Conservation (phyloP, 1,140 invertebrate species). For the Psilanteris sp. region DNA sequence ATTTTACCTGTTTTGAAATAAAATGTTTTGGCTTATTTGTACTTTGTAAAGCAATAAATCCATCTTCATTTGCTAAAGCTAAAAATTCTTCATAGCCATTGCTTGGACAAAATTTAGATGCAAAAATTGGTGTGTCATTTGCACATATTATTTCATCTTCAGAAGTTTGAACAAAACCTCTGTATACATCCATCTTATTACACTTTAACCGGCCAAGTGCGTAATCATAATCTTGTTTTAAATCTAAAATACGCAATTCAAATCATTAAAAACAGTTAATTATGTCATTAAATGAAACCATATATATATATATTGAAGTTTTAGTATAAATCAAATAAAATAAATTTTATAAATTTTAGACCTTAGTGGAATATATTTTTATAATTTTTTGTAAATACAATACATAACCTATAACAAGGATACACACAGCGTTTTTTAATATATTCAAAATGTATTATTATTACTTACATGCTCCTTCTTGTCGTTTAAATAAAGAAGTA, state of each 20-base stretch:
- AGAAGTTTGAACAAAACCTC: constrained; percentile 71
- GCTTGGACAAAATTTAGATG: constrained; percentile 77
- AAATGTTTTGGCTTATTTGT: constrained; percentile 66
- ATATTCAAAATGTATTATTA: constrained; percentile 1
- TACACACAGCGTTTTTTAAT: neutral
- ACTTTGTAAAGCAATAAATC: constrained; percentile 84
- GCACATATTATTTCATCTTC: constrained; percentile 64
- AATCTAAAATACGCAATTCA: constrained; percentile 63
- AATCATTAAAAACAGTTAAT: neutral
- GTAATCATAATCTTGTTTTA: constrained; percentile 70
- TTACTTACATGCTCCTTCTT: constrained; percentile 71
- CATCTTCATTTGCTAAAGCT: constrained; percentile 92
- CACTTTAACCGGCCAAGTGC: constrained; percentile 73
- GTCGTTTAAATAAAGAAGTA: constrained; percentile 66
- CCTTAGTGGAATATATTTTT: too few species aligned
- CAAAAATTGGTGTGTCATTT: constrained; percentile 73
- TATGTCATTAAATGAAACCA: neutral
- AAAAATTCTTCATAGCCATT: constrained; percentile 84
- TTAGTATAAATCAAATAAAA: neutral
- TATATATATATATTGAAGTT: neutral
- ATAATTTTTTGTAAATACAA: neutral
- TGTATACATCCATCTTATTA: constrained; percentile 69
- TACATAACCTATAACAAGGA: constrained; percentile 8
- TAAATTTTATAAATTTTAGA: too few species aligned
- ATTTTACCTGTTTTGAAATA: constrained; percentile 20